Evolutionary conservation across 2,797 vertebrate species (phyloP).

Genomic region (Crocodylus rhombifer): DNA sequence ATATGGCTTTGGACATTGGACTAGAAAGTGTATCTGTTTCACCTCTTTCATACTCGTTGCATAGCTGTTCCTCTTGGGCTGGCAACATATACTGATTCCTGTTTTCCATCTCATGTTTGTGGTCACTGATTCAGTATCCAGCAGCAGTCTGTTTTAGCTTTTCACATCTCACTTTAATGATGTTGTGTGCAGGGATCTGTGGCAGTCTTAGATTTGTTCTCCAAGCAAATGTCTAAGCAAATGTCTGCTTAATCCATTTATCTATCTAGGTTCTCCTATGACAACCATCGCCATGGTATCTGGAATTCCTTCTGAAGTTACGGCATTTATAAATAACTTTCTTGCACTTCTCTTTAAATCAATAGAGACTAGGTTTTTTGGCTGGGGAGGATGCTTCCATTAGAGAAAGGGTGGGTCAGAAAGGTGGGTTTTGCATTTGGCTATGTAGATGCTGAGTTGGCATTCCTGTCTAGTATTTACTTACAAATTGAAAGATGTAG

Average conservation of each 20-base stretch:
- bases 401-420: neutral
- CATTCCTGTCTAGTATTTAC: neutral
- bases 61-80: neutral
- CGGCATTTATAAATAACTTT: neutral
- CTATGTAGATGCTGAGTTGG: neutral
- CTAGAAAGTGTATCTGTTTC: neutral
- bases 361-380: neutral
- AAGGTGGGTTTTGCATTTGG: neutral
- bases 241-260: slow-evolving; percentile 42
- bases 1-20: slow-evolving; percentile 17
- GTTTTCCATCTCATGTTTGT: neutral
- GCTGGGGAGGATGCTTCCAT: neutral
- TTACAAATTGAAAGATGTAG: neutral
- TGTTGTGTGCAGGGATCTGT: neutral
- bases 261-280: slow-evolving; percentile 18
- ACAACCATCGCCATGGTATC: neutral
- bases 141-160: neutral
- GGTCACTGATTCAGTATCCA: neutral
- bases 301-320: slow-evolving; percentile 33
- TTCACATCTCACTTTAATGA: neutral
- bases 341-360: neutral
- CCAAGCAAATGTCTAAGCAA: slow-evolving; percentile 44
- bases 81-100: slow-evolving; percentile 13
- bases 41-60: slow-evolving; percentile 12
- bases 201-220: neutral